Conservation (phyloP, 2,888 invertebrate genomes). For the Digitonthophagus gazella region DNA sequence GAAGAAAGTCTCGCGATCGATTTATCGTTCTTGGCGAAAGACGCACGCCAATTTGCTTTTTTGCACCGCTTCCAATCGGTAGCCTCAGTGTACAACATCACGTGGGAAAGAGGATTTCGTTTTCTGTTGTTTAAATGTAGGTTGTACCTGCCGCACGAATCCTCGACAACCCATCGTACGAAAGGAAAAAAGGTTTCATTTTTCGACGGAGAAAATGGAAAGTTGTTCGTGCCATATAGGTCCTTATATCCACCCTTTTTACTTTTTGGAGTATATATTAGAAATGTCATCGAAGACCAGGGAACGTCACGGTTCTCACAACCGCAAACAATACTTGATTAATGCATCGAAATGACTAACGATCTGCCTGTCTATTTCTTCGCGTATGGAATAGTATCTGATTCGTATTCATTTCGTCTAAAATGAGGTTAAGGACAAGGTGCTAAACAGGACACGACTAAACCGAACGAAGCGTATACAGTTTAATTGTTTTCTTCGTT, state of each 20-base stretch:
- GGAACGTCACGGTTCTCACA: not conserved
- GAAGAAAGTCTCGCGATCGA: not conserved
- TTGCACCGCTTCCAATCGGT: not conserved
- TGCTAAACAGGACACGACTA: not conserved
- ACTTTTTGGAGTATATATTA: not conserved
- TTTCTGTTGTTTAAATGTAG: conserved; percentile 10
- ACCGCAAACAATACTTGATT: not conserved
- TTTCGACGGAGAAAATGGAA: conserved; percentile 6
- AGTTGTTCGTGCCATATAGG: not conserved
- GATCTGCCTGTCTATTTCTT: not conserved
- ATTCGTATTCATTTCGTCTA: not conserved
- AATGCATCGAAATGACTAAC: not conserved
- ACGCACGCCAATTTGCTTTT: conserved; percentile 8
- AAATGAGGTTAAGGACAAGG: not conserved
- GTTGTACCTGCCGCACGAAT: conserved; percentile 6
- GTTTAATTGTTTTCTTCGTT: not conserved
- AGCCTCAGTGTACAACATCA: not conserved
- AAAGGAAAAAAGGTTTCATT: not conserved
- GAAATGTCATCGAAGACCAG: not conserved
- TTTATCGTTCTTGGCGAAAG: not conserved
- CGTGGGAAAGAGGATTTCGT: conserved; percentile 15
- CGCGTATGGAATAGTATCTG: not conserved
- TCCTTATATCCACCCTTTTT: not conserved
- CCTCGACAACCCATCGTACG: not conserved
- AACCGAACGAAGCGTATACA: not conserved